phyloP scores from a whole-genome alignment of 2,113 vertebrate genomes.

The Spermophilus dauricus region DNA sequence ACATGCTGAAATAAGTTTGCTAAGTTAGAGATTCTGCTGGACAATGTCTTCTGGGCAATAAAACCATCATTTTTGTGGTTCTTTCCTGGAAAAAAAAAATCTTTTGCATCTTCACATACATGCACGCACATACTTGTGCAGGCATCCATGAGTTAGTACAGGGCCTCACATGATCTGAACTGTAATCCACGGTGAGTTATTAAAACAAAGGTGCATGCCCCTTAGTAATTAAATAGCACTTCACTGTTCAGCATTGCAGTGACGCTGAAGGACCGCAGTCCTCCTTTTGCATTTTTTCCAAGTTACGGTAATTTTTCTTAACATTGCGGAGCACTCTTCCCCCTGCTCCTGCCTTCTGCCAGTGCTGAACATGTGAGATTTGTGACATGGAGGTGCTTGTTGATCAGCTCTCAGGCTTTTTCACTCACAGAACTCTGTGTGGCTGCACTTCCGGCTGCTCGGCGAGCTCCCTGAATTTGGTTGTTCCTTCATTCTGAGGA shows the following conservation, averaged over 20 bases:
- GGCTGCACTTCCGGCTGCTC: not conserved
- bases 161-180: not conserved
- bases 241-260: not conserved
- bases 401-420: not conserved
- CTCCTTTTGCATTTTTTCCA: not conserved
- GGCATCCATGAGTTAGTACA: not conserved
- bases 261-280: not conserved
- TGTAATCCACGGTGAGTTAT: not conserved
- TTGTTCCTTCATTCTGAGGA: not conserved
- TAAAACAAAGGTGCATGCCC: not conserved
- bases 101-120: not conserved
- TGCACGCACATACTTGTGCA: not conserved
- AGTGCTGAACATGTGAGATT: not conserved
- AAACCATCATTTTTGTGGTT: constrained; percentile 34
- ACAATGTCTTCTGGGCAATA: constrained; percentile 53
- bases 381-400: not conserved
- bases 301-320: not conserved
- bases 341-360: not conserved
- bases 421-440: not conserved
- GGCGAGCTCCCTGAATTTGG: not conserved
- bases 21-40: constrained; percentile 17
- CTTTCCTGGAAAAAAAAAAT: not conserved
- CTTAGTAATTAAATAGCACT: not conserved
- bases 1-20: not conserved
- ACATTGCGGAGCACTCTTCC: not conserved